phyloP scores from a whole-genome alignment of 1,140 invertebrate species.

The Meloidogyne hapla region DNA sequence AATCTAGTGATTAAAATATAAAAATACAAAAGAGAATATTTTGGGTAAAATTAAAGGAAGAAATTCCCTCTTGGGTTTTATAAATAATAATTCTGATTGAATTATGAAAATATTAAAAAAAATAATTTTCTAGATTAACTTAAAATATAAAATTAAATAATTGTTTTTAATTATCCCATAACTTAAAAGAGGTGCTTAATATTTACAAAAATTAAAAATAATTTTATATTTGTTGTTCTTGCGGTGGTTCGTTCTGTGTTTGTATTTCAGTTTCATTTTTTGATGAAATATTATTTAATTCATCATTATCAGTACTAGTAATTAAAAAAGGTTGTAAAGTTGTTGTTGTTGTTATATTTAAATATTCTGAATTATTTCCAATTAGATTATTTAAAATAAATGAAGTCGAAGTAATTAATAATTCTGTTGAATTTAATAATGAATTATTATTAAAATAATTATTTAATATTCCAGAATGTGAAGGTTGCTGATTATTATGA shows the following conservation, averaged over 20 bases:
- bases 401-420: neutral
- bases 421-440: slow-evolving; percentile 6
- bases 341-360: neutral
- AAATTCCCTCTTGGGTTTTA: no score
- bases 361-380: neutral
- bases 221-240: slow-evolving; percentile 6
- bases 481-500: neutral
- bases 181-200: no score
- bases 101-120: no score
- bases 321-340: neutral
- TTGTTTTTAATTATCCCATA: no score
- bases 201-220: neutral
- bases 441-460: neutral
- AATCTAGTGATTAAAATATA: no score
- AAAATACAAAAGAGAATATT: no score
- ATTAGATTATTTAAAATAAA: neutral
- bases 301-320: neutral
- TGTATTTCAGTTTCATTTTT: neutral
- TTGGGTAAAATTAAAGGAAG: no score
- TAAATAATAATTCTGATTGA: no score
- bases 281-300: neutral
- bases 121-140: no score
- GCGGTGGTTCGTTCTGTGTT: slow-evolving; percentile 4
- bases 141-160: no score
- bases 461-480: neutral